Base-by-base conservation (phyloP, 2,113 vertebrate genomes). In the Corythoichthys haematopterus region DNA sequence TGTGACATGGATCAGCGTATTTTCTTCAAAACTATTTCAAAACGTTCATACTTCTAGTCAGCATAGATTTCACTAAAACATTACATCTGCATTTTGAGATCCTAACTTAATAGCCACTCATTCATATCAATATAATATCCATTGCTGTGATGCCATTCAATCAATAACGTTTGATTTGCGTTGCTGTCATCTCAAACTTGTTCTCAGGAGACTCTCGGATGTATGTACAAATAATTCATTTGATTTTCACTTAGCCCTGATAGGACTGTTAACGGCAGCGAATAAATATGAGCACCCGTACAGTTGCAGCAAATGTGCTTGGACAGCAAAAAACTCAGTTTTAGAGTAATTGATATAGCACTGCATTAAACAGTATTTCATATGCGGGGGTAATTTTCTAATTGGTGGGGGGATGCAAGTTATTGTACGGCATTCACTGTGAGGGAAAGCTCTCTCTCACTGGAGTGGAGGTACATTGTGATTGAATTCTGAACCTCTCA, bases 291-390 rank as follows among this genome's bases (percentile, higher is more conserved):
- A 64, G 64, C 65, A 47, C 66, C 4, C 7, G 53, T 66, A 70
- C 64, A 51, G 67, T 78, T 60, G 48, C 51, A 1, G 64, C 76
- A 80, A 75, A 75, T 85, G 79, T 90, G 87, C 88, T 84, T 68
- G 75, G 62, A 64, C 82, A 84, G 88, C 82, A 65, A 38, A 85
- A 88, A 88, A 70, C 64, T 67, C 28, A 2, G 64, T 83, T 88
- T 88, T 88, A 85, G 67, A 7, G 77, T 88, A 88, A 88, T 86
- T 90, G 88, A 88, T 88, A 80, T 82, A 86, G 82, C 77, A 71
- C 70, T 51, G 4, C 52, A 33, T 46, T 51, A 56, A 63, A 79
- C 80, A 71, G 79, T 88, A 87, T 88, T 89, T 89, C 86, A 90
- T 82, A 78, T 69, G 69, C 77, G 51, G 85, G 55, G 82, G 85